These are phyloP conservation scores for Penaeus japonicus DNA, from an alignment of 1,140 invertebrate genomes.

Conservation along the genomic window DNA sequence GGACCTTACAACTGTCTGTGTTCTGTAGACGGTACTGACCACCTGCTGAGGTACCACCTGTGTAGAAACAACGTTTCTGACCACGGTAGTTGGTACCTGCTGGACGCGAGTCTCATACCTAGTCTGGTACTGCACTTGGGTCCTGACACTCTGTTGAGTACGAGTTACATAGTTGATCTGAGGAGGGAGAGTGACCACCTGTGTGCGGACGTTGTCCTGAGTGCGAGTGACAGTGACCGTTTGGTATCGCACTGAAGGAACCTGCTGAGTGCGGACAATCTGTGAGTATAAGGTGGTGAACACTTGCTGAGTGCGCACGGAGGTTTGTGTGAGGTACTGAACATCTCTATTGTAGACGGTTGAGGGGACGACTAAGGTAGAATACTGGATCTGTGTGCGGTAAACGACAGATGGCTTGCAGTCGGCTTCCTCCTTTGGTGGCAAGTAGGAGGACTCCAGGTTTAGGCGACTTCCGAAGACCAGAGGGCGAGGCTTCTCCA, in stretches of 20 bases:
- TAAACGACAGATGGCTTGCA: background rate
- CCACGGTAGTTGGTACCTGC: background rate
- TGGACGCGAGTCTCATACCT: background rate
- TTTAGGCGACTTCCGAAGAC: no score
- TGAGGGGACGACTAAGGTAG: background rate
- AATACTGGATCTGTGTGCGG: background rate
- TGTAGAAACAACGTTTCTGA: slow-evolving; percentile 3
- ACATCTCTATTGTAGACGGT: background rate
- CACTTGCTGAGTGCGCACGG: background rate
- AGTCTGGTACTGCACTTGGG: background rate
- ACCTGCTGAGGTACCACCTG: background rate
- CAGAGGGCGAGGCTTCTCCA: no score
- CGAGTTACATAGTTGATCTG: slow-evolving; percentile 15
- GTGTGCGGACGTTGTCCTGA: background rate
- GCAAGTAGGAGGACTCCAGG: background rate
- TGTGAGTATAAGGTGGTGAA: background rate
- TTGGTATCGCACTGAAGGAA: background rate
- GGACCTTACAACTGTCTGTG: background rate
- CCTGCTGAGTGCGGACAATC: background rate
- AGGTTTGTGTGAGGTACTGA: background rate
- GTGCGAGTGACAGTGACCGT: background rate
- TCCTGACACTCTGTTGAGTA: background rate
- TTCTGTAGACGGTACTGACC: background rate
- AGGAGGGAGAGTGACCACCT: background rate
- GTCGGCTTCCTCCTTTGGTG: background rate